Evolutionary conservation across 2,113 vertebrate genomes (phyloP), one percentile per base, ranked within the genome.

Genomic region (human): DNA sequence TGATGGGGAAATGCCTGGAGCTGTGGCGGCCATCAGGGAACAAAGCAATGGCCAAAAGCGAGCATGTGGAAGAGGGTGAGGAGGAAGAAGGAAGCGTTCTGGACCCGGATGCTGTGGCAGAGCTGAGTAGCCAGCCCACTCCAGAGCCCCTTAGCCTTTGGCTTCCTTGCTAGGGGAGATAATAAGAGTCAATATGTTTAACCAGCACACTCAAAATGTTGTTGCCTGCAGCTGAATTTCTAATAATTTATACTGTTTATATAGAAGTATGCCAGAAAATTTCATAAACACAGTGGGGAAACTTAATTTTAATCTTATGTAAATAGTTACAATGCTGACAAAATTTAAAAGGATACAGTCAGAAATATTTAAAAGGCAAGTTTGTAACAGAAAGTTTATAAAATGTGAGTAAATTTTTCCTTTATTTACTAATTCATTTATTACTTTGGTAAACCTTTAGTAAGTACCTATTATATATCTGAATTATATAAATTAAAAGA

Each of bases 31-130:
- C 22, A 0, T 12, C 16, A 7, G 85, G 2, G 35, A 55, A n/a
- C 20, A 43, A 61, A 43, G 22, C 61, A 10, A 38, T 48, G 66
- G 64, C 25, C 68, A 64, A 61, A 43, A 18, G 14, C 27, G 68
- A 45, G 4, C 10, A 2, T 9, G 3, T 57, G 35, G 5, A 52
- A 50, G 52, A 17, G 8, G 43, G 52, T 43, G 8, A 0, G 0
- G 1, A 11, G 72, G 40, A 61, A 35, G 22, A 70, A 6, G 48
- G 12, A 20, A 30, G 35, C 0, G 40, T 11, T 7, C 12, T 57
- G 30, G 4, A 16, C 9, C 27, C 27, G 2, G 27, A 64, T 64
- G 61, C 32, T 6, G 27, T 2, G 13, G 61, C 12, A 30, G 61
- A 13, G 27, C 6, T 64, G 61, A 64, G 61, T 6, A 64, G 61